Evolutionary conservation across 1,140 invertebrate species (phyloP).

Genomic region (Bombus affinis): DNA sequence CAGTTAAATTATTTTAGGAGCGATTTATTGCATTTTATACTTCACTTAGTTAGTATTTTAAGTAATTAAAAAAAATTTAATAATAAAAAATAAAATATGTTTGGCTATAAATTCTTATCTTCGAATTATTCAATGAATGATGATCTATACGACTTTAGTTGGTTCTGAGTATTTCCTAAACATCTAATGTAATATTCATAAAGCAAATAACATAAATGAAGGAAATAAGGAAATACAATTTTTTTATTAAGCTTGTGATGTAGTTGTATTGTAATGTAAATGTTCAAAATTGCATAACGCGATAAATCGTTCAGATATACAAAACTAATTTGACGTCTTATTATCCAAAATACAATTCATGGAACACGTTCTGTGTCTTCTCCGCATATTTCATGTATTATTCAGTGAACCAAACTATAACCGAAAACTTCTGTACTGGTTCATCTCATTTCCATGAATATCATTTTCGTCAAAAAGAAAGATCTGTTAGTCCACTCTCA

Average conservation of each 20-base stretch:
- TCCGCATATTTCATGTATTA: conserved; percentile 34
- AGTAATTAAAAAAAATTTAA: too few species aligned
- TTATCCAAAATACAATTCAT: conserved; percentile 32
- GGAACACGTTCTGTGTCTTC: neutral
- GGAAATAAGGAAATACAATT: neutral
- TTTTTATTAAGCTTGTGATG: neutral
- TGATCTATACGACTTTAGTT: too few species aligned
- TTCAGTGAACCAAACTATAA: neutral
- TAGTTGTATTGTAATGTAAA: neutral
- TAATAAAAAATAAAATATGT: too few species aligned
- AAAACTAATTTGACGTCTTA: conserved; percentile 26
- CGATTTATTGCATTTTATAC: too few species aligned
- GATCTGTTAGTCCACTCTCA: neutral
- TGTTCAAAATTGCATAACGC: neutral
- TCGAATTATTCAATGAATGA: too few species aligned
- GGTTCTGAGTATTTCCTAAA: neutral
- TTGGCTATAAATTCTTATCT: too few species aligned
- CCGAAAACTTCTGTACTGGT: conserved; percentile 19
- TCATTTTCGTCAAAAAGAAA: conserved; percentile 10
- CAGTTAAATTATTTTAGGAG: too few species aligned
- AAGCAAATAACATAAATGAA: neutral
- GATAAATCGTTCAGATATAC: neutral
- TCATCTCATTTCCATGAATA: conserved; percentile 24
- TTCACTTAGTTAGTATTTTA: too few species aligned
- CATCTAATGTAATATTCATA: neutral